A percentile compares a stretch with the other conserved stretches of the same genome.
phyloP scores from a whole-genome alignment of 2,888 invertebrate genomes.

The Pharmacophagus antenor region DNA sequence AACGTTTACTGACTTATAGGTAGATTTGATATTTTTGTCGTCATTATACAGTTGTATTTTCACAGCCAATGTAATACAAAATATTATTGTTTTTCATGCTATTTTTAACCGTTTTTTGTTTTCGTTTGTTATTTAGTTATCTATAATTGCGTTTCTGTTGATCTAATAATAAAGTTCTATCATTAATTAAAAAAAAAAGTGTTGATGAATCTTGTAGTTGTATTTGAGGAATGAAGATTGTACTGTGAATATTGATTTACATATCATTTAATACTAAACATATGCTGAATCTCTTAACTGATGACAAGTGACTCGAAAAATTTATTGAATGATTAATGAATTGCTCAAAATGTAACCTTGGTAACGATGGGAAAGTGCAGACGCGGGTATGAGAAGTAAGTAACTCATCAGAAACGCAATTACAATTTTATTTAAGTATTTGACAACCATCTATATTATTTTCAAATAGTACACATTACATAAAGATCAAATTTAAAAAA shows the following conservation, averaged over 20 bases:
- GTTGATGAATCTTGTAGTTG: neutral
- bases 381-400: neutral
- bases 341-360: neutral
- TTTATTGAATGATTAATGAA: neutral
- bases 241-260: conserved; percentile 19
- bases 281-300: neutral
- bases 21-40: neutral
- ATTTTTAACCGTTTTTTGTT: too few species aligned
- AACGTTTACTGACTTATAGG: too few species aligned
- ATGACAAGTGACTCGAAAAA: neutral
- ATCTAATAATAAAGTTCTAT: neutral
- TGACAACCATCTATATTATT: too few species aligned
- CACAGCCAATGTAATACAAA: too few species aligned
- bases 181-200: too few species aligned
- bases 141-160: conserved; percentile 10
- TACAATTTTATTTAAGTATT: neutral
- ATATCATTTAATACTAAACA: conserved; percentile 20
- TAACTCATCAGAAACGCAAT: conserved; percentile 11
- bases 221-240: neutral
- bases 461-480: conserved; percentile 1
- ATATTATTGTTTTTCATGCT: too few species aligned
- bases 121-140: neutral
- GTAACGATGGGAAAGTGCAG: neutral
- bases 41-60: too few species aligned
- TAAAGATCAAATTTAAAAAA: conserved; percentile 7